These are phyloP conservation scores for Chrysodeixis includens DNA, from an alignment of 2,888 invertebrate species.

Conservation along the genomic window DNA sequence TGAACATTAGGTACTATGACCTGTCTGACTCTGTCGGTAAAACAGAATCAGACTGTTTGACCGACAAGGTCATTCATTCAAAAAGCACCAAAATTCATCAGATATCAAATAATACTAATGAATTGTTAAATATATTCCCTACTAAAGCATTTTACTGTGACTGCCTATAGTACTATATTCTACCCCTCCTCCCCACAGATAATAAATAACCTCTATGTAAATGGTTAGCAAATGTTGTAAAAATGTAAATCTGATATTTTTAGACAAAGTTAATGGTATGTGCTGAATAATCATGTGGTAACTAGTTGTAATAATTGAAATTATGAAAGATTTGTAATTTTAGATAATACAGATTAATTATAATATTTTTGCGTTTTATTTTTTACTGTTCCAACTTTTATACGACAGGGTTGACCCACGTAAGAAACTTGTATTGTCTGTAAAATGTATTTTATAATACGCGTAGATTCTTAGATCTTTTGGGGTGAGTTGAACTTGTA, in stretches of 20 bases:
- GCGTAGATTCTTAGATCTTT: too few relatives aligned
- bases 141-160: conserved; percentile 46
- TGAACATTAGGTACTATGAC: not conserved
- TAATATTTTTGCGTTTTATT: conserved; percentile 65
- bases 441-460: too few relatives aligned
- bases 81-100: not conserved
- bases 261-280: conserved; percentile 77
- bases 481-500: too few relatives aligned
- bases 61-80: too few relatives aligned
- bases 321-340: conserved; percentile 88
- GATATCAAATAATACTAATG: conserved; percentile 2
- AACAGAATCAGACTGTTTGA: not conserved
- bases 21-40: not conserved
- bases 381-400: conserved; percentile 12
- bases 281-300: conserved; percentile 82
- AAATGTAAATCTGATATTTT: conserved; percentile 87
- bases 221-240: conserved; percentile 76
- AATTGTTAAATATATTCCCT: not conserved
- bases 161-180: conserved; percentile 28
- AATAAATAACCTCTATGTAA: conserved; percentile 44
- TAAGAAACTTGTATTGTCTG: too few relatives aligned
- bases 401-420: too few relatives aligned
- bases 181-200: conserved; percentile 3
- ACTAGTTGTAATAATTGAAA: conserved; percentile 82
- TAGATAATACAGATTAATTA: conserved; percentile 86